phyloP scores from a whole-genome alignment of 2,888 invertebrate genomes.

The Idaea dimidiata region DNA sequence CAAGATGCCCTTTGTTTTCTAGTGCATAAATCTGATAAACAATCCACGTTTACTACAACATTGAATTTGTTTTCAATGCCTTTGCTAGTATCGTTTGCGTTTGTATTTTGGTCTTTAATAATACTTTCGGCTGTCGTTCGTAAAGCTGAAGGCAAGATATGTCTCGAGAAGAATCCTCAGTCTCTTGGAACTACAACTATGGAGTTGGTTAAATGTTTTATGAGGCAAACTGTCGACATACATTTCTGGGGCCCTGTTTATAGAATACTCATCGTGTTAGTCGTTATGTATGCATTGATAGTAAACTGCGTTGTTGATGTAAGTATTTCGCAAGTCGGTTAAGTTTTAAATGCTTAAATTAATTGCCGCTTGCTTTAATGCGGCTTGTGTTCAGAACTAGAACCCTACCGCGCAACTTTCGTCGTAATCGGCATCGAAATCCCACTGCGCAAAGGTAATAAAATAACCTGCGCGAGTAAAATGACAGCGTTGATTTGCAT shows the following conservation, averaged over 20 bases:
- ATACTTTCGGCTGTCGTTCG: conserved; percentile 46
- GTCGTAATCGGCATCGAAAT: no score
- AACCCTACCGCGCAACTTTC: no score
- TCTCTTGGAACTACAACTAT: conserved; percentile 45
- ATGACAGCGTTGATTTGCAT: no score
- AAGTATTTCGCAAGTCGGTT: conserved; percentile 40
- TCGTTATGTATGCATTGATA: conserved; percentile 64
- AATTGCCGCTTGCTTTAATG: no score
- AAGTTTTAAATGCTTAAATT: not conserved
- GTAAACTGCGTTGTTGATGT: conserved; percentile 71
- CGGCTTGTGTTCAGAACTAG: no score
- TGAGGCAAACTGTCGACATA: conserved; percentile 66
- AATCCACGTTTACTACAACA: conserved; percentile 70
- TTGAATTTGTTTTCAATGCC: conserved; percentile 56
- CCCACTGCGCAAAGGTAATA: no score
- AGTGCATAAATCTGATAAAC: conserved; percentile 71
- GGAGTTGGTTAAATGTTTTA: conserved; percentile 64
- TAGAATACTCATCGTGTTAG: conserved; percentile 51
- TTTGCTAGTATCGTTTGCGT: conserved; percentile 50
- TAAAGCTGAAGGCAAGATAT: conserved; percentile 50
- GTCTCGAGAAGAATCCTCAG: conserved; percentile 41
- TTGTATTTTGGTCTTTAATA: conserved; percentile 47
- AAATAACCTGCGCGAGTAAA: no score
- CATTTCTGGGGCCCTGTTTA: conserved; percentile 61
- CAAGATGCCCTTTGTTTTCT: conserved; percentile 81